Conservation (phyloP, 1,140 invertebrate species). For the Propsilocerus akamusi region DNA sequence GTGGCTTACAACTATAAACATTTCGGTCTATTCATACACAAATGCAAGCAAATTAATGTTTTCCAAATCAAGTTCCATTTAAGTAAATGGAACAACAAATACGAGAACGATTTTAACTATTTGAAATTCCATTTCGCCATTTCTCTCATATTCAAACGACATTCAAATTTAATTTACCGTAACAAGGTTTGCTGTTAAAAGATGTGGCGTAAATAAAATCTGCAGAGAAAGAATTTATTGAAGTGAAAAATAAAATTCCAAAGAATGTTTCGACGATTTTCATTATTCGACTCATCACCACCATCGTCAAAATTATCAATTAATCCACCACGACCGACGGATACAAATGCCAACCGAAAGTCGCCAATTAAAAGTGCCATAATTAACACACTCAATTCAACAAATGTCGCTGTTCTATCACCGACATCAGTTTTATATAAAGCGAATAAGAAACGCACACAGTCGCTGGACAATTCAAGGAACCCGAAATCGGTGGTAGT, state of each 20-base stretch:
- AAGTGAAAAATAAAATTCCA: neutral
- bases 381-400: neutral
- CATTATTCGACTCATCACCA: slow-evolving; percentile 4
- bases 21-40: too few species aligned
- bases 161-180: too few species aligned
- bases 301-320: slow-evolving; percentile 2
- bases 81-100: too few species aligned
- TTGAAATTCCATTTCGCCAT: too few species aligned
- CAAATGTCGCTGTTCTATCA: neutral
- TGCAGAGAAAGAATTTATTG: too few species aligned
- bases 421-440: neutral
- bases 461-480: slow-evolving; percentile 1
- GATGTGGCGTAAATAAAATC: too few species aligned
- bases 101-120: too few species aligned
- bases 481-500: neutral
- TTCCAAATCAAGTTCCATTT: too few species aligned
- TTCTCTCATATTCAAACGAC: too few species aligned
- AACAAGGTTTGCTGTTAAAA: too few species aligned
- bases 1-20: too few species aligned
- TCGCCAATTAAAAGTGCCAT: neutral
- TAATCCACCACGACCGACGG: neutral
- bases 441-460: neutral
- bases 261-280: slow-evolving; percentile 6
- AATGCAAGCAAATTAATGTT: too few species aligned
- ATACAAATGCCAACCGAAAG: neutral